A percentile compares a stretch with the other conserved stretches of the same genome.
These are phyloP conservation scores for Nebria ingens DNA, from an alignment of 1,140 invertebrate genomes.

Conservation along the genomic window DNA sequence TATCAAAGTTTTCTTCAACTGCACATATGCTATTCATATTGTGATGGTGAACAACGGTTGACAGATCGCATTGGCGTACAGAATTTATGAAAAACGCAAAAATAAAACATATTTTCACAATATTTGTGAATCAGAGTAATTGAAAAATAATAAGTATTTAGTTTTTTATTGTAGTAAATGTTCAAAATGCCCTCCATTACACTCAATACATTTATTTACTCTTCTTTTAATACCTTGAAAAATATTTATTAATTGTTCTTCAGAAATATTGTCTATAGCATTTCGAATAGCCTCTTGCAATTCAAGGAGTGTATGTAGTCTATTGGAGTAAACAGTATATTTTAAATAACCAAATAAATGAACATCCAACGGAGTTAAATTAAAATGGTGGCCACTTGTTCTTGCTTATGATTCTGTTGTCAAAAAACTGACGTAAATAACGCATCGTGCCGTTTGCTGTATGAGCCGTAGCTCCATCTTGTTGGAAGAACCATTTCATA, in stretches of 20 bases:
- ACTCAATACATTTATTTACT: constrained; percentile 11
- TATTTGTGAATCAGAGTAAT: too few species aligned
- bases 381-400: background rate
- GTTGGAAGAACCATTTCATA: background rate
- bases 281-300: background rate
- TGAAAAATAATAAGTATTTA: too few species aligned
- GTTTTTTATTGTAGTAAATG: constrained; percentile 15
- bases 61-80: too few species aligned
- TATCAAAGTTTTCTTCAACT: too few species aligned
- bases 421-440: background rate
- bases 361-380: background rate
- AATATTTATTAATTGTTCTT: background rate
- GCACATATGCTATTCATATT: too few species aligned
- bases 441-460: background rate
- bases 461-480: background rate
- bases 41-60: too few species aligned
- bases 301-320: background rate
- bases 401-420: background rate
- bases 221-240: constrained; percentile 11
- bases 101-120: too few species aligned
- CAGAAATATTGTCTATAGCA: background rate
- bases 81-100: too few species aligned
- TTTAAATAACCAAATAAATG: background rate
- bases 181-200: background rate
- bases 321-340: background rate